Evolutionary conservation across 2,888 invertebrate species (phyloP), one percentile per base, ranked within the genome.

Genomic region (Cheilosia pagana): DNA sequence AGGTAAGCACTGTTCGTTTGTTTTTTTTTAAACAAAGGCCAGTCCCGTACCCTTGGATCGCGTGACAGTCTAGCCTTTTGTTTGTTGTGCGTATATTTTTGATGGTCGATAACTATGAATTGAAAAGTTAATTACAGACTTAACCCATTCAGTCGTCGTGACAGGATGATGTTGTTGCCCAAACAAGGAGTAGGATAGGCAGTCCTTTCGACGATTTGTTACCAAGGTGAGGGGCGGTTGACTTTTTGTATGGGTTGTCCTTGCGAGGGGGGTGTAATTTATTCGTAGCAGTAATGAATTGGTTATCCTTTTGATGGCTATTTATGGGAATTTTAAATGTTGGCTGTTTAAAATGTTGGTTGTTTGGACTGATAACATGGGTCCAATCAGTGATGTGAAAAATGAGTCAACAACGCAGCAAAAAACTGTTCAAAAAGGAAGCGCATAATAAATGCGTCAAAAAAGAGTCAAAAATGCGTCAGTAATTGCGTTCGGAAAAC

Each of bases 41-140:
- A 25, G 25, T 12, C n/a, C n/a, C 59, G 8, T 23, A 31, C 21
- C 23, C 50, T 14, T 19, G 7, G 7, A 16, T 57, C 48, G 19
- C 35, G 57, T 59, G 28, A 39, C 48, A 28, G 52, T 68, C 68
- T 75, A 57, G 60, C 57, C 75, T 43, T 52, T 75, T 55, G 50
- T 74, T 79, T 72, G 28, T 71, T 55, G 60, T 70, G n/a, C 35
- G 19, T 43, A 6, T 52, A 8, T 74, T 48, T 53, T 63, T 35
- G 3, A 31, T 45, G 10, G 50, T 60, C 23, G 59, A 19, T 41
- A 81, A 74, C 10, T 81, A 35, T 43, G 68, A 79, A 57, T 70
- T 70, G 52, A 39, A 74, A 68, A 70, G 52, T 65, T 83, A 83
- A 83, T 83, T 79, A 70, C 41, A 74, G 70, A 53, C 50, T 55